These are phyloP conservation scores for Urosaurus nigricauda DNA, from an alignment of 2,797 vertebrate species.

Conservation along the genomic window DNA sequence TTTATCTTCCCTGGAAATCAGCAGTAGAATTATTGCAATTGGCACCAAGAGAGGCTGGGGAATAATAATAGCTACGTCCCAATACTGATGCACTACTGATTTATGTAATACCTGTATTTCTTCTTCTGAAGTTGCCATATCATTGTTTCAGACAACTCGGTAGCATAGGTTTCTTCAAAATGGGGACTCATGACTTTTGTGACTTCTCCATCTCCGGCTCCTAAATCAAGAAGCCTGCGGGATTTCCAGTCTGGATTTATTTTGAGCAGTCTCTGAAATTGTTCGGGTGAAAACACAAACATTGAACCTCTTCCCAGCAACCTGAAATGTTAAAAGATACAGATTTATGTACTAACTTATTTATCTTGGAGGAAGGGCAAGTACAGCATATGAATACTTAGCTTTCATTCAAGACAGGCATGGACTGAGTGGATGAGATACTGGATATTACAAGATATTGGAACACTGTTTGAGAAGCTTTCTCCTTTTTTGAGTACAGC, in stretches of 20 bases:
- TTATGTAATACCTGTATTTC: slow-evolving; percentile 89
- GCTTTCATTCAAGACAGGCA: neutral
- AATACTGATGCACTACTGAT: neutral
- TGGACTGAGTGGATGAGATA: no score
- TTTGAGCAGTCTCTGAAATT: slow-evolving; percentile 90
- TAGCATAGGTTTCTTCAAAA: slow-evolving; percentile 93
- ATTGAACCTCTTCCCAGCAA: slow-evolving; percentile 96
- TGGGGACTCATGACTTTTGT: slow-evolving; percentile 94
- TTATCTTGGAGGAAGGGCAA: slow-evolving; percentile 25
- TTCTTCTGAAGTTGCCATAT: slow-evolving; percentile 97
- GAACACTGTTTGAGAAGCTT: no score
- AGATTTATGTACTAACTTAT: slow-evolving; percentile 17
- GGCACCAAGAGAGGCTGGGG: neutral
- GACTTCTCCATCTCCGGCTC: slow-evolving; percentile 95
- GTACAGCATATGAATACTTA: neutral
- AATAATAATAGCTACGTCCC: no score
- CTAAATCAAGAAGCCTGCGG: slow-evolving; percentile 91
- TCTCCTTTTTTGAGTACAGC: no score
- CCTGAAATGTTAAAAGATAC: slow-evolving; percentile 76
- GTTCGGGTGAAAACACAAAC: slow-evolving; percentile 96
- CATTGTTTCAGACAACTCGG: slow-evolving; percentile 95
- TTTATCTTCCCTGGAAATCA: neutral
- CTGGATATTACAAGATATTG: neutral
- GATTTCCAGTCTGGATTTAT: slow-evolving; percentile 91
- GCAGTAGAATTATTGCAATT: neutral